Percentiles rank a stretch among this genome's conserved stretches.
Conservation (phyloP, 1,140 invertebrate genomes). For the Gonioctena quinquepunctata region DNA sequence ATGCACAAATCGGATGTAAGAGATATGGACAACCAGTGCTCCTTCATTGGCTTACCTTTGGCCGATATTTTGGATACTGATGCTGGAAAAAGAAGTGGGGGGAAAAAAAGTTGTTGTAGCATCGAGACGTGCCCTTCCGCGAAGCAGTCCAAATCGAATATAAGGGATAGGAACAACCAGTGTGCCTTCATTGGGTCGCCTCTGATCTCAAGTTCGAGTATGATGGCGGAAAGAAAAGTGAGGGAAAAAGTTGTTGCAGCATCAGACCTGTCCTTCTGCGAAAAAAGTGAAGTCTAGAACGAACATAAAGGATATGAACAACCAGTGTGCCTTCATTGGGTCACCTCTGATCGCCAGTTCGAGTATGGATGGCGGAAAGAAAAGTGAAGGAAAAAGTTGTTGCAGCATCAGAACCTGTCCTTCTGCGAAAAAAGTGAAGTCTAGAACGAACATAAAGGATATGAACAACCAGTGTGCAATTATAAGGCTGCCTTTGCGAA, state of each 20-base stretch:
- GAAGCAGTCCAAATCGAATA: background rate
- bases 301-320: constrained; percentile 23
- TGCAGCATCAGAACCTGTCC: background rate
- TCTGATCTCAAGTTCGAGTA: background rate
- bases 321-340: constrained; percentile 35
- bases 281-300: background rate
- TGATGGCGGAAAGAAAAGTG: background rate
- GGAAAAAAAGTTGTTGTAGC: background rate
- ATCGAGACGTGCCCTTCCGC: background rate
- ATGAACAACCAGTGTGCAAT: constrained; percentile 34
- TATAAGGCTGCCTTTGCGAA: no score
- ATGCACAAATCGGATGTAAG: background rate
- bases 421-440: background rate
- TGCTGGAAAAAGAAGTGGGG: background rate
- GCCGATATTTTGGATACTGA: no score
- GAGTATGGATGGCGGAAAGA: background rate
- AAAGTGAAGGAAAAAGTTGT: background rate
- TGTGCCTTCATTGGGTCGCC: constrained; percentile 34
- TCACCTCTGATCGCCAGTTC: no score
- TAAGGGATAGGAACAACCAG: constrained; percentile 29
- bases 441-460: constrained; percentile 14
- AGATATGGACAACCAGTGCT: constrained; percentile 33
- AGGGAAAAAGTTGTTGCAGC: background rate
- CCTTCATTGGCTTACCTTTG: constrained; percentile 33
- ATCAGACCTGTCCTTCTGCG: background rate